Conservation (phyloP, 1,140 invertebrate genomes). For the Laupala kohalensis region DNA sequence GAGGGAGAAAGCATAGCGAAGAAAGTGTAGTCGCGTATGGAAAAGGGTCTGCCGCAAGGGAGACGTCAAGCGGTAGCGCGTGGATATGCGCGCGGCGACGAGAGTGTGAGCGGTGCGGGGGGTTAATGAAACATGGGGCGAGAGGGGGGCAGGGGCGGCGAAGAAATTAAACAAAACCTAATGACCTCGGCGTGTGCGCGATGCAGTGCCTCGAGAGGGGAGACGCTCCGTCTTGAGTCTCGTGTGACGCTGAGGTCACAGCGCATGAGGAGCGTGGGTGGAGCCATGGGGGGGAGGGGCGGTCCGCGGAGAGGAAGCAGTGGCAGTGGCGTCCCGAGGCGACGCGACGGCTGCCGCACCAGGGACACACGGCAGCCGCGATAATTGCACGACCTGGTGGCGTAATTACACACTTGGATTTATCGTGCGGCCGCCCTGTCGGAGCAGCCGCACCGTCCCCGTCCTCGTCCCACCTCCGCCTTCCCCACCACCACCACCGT, state of each 20-base stretch:
- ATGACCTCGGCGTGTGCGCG: background rate
- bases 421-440: background rate
- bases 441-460: background rate
- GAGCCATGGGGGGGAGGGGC: background rate
- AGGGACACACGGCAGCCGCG: background rate
- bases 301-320: too few relatives aligned
- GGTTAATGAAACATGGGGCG: background rate
- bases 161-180: background rate
- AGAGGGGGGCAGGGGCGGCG: too few relatives aligned
- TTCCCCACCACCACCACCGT: background rate
- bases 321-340: background rate
- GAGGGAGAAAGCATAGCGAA: too few relatives aligned
- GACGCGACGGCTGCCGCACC: too few relatives aligned
- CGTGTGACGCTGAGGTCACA: too few relatives aligned
- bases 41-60: background rate
- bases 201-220: too few relatives aligned
- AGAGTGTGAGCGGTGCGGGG: too few relatives aligned
- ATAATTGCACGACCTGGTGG: background rate
- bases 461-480: background rate
- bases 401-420: background rate
- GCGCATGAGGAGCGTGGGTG: too few relatives aligned
- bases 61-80: too few relatives aligned
- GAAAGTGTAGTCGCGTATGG: too few relatives aligned
- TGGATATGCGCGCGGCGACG: too few relatives aligned
- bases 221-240: too few relatives aligned